Conservation (phyloP, 2,888 invertebrate genomes). For the Pammene fasciana region DNA sequence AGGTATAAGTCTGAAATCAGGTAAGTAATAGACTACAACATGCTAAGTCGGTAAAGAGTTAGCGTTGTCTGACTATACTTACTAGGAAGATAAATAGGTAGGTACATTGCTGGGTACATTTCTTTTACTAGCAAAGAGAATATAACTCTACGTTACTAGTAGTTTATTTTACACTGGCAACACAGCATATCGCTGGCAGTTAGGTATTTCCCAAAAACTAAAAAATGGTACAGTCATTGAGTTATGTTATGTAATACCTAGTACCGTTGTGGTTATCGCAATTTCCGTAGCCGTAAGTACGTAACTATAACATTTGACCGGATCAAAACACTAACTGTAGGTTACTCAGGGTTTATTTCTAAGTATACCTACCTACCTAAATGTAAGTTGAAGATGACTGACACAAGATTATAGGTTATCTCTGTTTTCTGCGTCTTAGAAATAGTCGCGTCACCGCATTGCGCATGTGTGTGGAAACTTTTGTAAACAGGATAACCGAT, state of each 20-base stretch:
- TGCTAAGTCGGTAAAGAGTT: no score
- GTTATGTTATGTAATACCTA: neutral
- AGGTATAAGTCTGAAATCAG: no score
- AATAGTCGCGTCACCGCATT: slow-evolving; percentile 2
- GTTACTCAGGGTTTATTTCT: no score
- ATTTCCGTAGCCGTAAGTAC: neutral
- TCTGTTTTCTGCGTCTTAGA: slow-evolving; percentile 12
- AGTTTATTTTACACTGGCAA: slow-evolving; percentile 15
- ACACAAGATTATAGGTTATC: slow-evolving; percentile 3
- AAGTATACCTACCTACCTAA: neutral
- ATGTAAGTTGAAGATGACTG: neutral
- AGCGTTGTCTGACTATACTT: no score
- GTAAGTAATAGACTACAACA: no score
- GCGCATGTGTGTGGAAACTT: slow-evolving; percentile 8
- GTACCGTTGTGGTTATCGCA: neutral
- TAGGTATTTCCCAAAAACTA: slow-evolving; percentile 20
- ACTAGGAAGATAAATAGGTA: no score
- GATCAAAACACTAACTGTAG: no score
- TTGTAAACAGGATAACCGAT: neutral
- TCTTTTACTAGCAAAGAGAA: no score
- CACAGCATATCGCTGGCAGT: slow-evolving; percentile 4
- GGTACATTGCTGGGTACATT: no score
- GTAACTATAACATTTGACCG: neutral
- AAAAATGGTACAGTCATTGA: neutral
- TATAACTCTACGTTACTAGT: neutral